phyloP scores from a whole-genome alignment of 2,797 vertebrate genomes.

The Lerista edwardsae region DNA sequence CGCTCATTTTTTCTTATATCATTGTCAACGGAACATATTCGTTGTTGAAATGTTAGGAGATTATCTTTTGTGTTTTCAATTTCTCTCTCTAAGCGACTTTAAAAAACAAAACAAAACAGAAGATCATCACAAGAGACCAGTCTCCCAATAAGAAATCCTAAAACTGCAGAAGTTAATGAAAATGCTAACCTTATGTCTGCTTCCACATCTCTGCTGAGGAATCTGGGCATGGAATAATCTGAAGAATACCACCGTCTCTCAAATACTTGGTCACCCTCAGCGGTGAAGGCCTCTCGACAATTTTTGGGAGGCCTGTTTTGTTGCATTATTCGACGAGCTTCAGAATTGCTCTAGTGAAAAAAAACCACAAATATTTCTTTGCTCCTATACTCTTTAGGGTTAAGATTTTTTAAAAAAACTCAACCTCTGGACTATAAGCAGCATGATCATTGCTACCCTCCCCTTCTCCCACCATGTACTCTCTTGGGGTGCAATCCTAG shows the following conservation, averaged over 20 bases:
- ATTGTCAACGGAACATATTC: slow-evolving; percentile 72
- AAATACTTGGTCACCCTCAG: slow-evolving; percentile 80
- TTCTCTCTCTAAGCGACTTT: slow-evolving; percentile 86
- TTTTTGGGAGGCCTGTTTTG: slow-evolving; percentile 73
- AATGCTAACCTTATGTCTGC: slow-evolving; percentile 88
- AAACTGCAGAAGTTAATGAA: background rate
- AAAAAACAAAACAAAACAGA: background rate
- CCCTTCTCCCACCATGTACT: too few relatives aligned
- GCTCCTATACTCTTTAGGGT: background rate
- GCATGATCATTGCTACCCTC: background rate
- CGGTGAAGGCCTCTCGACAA: slow-evolving; percentile 81
- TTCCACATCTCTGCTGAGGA: slow-evolving; percentile 88
- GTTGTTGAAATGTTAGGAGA: slow-evolving; percentile 72
- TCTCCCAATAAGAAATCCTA: too few relatives aligned
- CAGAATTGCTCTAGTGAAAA: slow-evolving; percentile 62
- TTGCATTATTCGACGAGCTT: slow-evolving; percentile 80
- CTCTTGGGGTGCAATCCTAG: too few relatives aligned
- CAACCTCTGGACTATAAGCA: background rate
- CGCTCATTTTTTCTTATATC: slow-evolving; percentile 80
- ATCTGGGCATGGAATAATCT: slow-evolving; percentile 69
- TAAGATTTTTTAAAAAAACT: background rate
- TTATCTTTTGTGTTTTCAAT: slow-evolving; percentile 81
- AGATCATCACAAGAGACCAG: too few relatives aligned
- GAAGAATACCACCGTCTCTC: slow-evolving; percentile 80
- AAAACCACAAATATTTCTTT: background rate